Base-by-base conservation (phyloP, 2,113 vertebrate genomes). In the Tinamus guttatus region DNA sequence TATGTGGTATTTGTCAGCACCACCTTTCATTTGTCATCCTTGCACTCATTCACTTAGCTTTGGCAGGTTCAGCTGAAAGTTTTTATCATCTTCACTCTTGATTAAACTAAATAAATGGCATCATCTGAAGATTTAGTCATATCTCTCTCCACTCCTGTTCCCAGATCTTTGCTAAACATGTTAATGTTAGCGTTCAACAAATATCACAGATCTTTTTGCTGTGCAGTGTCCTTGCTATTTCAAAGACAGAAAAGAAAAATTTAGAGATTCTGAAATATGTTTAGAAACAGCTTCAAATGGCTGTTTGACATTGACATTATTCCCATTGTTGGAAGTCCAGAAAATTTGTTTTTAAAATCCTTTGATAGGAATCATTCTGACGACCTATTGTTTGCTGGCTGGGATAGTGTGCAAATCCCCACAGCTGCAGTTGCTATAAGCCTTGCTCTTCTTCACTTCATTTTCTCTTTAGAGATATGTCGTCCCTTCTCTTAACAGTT, bases 41-140 rank as follows among this genome's bases (percentile, higher is more conserved):
- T 76, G 52, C 75, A 49, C 24, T 86, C 27, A 32, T 90, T 83
- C 64, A 80, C 20, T 18, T 73, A 36, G 62, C n/a, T 85, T 88
- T 2, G 3, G 32, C 22, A 64, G 22, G 28, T 74, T 90, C 52
- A 62, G 30, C 30, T 71, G 47, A 78, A 89, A 65, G 77, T 27
- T 38, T 90, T 75, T 52, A 64, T 70, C 38, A 60, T 56, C 51
- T 82, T 88, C 34, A 19, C 13, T 84, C 80, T 83, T 84, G 58
- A 86, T 78, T 67, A 90, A 95, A 83, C 13, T 22, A 79, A 91
- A 91, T 64, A 94, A 96, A 90, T 92, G 13, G 5, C 70, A 65
- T 71, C 32, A 8, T 64, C 74, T 62, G n/a, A 38, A 88, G 22
- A 5, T 75, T 90, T 88, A 86, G 75, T 60, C 47, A 59, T 41